phyloP scores from a whole-genome alignment of 1,140 invertebrate species.

The Atopsyche davidsoni region DNA sequence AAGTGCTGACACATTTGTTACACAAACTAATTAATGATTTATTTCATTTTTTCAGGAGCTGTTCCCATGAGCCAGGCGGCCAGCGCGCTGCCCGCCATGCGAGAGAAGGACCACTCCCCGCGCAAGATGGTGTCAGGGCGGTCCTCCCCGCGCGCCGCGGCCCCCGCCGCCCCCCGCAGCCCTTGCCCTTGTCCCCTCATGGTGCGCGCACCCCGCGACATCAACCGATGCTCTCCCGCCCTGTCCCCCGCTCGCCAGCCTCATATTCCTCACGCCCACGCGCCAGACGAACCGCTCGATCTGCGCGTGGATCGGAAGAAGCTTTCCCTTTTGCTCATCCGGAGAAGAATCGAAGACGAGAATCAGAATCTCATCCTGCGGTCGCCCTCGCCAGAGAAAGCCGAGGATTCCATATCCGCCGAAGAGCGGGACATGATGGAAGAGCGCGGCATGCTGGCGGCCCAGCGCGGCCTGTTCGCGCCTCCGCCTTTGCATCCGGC shows the following conservation, averaged over 20 bases:
- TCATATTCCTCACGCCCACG: slow-evolving; percentile 39
- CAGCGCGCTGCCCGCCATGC: slow-evolving; percentile 48
- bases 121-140: slow-evolving; percentile 56
- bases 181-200: slow-evolving; percentile 44
- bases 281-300: slow-evolving; percentile 71
- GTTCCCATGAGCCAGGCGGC: slow-evolving; percentile 32
- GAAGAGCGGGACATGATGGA: slow-evolving; percentile 37
- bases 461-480: slow-evolving; percentile 32
- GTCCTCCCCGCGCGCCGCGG: slow-evolving; percentile 26
- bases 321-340: slow-evolving; percentile 33
- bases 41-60: slow-evolving; percentile 25
- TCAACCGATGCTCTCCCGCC: slow-evolving; percentile 36
- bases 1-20: no score
- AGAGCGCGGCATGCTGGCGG: slow-evolving; percentile 20
- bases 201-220: slow-evolving; percentile 44
- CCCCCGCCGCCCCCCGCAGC: slow-evolving; percentile 15
- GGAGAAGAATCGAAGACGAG: slow-evolving; percentile 61
- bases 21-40: no score
- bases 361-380: slow-evolving; percentile 61
- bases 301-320: slow-evolving; percentile 77
- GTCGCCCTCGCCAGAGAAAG: slow-evolving; percentile 48
- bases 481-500: slow-evolving; percentile 44
- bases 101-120: slow-evolving; percentile 73
- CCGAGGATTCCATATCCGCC: no score
- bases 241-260: slow-evolving; percentile 36